Evolutionary conservation across 2,113 vertebrate genomes (phyloP), one percentile per base, ranked within the genome.

Genomic region (Ptychochromis oligacanthus): DNA sequence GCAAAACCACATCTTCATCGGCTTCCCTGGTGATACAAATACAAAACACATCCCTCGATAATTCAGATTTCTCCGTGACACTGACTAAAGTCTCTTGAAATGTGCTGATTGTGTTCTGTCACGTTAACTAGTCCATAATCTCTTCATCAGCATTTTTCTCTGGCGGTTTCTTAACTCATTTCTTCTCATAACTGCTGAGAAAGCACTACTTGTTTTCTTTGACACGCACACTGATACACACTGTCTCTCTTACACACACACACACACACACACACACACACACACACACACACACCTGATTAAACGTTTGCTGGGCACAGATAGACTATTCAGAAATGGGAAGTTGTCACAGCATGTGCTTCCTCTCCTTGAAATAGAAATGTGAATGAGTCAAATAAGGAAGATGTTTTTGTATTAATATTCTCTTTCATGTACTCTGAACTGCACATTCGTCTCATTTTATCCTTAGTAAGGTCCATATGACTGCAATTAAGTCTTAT

Each of bases 321-420:
- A 4, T 82, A 58, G 40, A 17, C 58, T 17, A 13, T 74, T 85
- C 77, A 67, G 82, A 92, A 94, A 89, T 86, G 87, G 91, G 92
- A 95, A 93, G 89, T 89, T 52, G 36, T 88, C 93, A 13, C 93
- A 85, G 84, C 72, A 7, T 87, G 88, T 24, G 82, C 67, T 95
- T 93, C 90, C 75, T 26, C 64, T 75, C 49, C 59, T 24, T 1
- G 38, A 81, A 86, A 91, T 90, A 91, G 78, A 84, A 76, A 81
- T 26, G 46, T 75, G 54, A 78, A 79, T 81, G 79, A 79, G 85
- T 89, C 72, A 90, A 80, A 76, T 38, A 52, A 72, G 31, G 60
- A 64, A 76, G 36, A 64, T 56, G 38, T 81, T 26, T 87, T 59
- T 83, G 79, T 67, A 74, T 1, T 80, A 55, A 61, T 40, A 38